Percentiles rank a stretch among this genome's conserved stretches.
Conservation (phyloP, 2,113 vertebrate genomes). For the Poecile atricapillus region DNA sequence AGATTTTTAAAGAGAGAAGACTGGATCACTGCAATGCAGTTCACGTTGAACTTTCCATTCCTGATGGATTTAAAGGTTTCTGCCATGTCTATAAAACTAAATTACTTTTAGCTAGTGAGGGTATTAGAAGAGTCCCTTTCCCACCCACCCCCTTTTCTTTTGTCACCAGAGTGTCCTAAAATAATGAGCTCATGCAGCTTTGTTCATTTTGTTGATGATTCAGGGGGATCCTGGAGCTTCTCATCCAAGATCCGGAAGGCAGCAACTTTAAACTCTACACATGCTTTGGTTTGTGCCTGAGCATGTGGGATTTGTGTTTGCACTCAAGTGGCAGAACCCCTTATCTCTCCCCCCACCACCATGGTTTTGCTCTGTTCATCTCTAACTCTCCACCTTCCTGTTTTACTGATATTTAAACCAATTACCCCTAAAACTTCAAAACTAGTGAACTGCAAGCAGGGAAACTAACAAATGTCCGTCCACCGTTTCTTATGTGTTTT, state of each 20-base stretch:
- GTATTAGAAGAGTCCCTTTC: conserved; percentile 34
- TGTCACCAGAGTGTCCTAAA: conserved; percentile 44
- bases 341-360: conserved; percentile 17
- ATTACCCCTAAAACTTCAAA: conserved; percentile 55
- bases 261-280: conserved; percentile 22
- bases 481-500: conserved; percentile 77
- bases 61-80: conserved; percentile 74
- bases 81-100: conserved; percentile 51
- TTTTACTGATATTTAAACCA: conserved; percentile 62
- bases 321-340: conserved; percentile 63
- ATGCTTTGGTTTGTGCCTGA: background rate
- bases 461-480: conserved; percentile 85
- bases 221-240: conserved; percentile 50
- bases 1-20: conserved; percentile 59
- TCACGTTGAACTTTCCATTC: conserved; percentile 69
- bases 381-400: conserved; percentile 61
- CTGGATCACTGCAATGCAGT: conserved; percentile 83
- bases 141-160: background rate
- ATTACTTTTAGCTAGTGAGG: conserved; percentile 7
- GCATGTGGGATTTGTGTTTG: conserved; percentile 40
- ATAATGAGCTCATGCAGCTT: conserved; percentile 4
- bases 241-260: conserved; percentile 36
- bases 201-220: conserved; percentile 38
- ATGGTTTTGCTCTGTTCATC: conserved; percentile 57
- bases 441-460: conserved; percentile 80